phyloP scores from a whole-genome alignment of 1,140 invertebrate species.

The Tetragnatha versicolor region DNA sequence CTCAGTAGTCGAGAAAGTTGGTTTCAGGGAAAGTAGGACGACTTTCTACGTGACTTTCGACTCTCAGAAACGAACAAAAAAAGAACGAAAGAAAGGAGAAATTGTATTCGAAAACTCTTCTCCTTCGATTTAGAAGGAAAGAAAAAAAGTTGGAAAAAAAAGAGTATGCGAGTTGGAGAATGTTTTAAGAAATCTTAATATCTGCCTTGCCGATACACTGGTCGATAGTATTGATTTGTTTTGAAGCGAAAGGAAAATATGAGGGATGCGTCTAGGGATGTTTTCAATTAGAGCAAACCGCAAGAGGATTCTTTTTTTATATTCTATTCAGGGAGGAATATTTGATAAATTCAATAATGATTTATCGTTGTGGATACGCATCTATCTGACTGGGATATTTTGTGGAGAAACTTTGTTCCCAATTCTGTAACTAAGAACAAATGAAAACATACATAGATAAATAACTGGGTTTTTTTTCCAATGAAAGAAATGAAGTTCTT shows the following conservation, averaged over 20 bases:
- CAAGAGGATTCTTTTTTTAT: too few relatives aligned
- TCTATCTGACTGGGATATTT: too few relatives aligned
- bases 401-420: too few relatives aligned
- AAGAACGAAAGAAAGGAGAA: not conserved
- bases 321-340: too few relatives aligned
- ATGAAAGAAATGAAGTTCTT: too few relatives aligned
- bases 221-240: conserved; percentile 15
- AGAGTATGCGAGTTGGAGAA: not conserved
- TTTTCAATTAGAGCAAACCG: too few relatives aligned
- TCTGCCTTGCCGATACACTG: conserved; percentile 13
- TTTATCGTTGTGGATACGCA: too few relatives aligned
- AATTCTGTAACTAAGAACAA: too few relatives aligned
- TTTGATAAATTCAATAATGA: too few relatives aligned
- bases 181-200: conserved; percentile 1
- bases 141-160: conserved; percentile 2
- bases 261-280: not conserved
- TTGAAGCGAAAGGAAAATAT: not conserved
- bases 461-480: too few relatives aligned
- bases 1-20: conserved; percentile 25
- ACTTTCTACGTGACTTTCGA: not conserved
- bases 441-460: too few relatives aligned
- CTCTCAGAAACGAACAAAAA: not conserved
- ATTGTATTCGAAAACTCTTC: not conserved
- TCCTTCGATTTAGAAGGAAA: not conserved
- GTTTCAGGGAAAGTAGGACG: not conserved